Evolutionary conservation across 92 coral and sea anemone genomes (phyloP), one percentile per base, ranked within the genome.

Genomic region (Anthopleura xanthogrammica): DNA sequence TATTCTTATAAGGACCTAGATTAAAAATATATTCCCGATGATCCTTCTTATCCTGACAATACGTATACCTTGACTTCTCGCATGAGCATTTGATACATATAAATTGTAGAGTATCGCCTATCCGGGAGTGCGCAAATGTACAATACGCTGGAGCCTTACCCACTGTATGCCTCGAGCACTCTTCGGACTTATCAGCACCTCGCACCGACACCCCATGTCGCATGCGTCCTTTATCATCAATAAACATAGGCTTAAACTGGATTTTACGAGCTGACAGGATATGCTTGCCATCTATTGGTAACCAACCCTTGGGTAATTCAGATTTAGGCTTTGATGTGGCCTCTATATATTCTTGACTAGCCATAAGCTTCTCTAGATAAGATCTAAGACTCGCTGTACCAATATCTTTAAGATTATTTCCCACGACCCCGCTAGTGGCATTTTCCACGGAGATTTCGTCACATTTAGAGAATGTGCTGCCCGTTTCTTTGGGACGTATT

Each of bases 131-230:
- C 7, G 99, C 99, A 72, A 97, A 97, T 9, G 98, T 89, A 76
- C 99, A 97, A 12, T 90, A 94, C 0, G 95, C 95, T 0, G 99
- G 99, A 3, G 99, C 98, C 72, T 97, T 97, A 2, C 98, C 98
- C 41, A 82, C 92, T 0, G 94, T 93, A 50, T 97, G 99, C 43
- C 90, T 87, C 78, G 91, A 94, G 64, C 99, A 97, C 82, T 97
- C 99, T 83, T 90, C 95, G 4, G 99, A 97, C 84, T 97, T 97
- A 88, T 94, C 97, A 2, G 99, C 97, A 60, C 99, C 99, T 64
- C 97, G 92, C 76, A 97, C 99, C 7, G 93, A 92, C 68, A 92
- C 93, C 50, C 99, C 99, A 68, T 97, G 99, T 36, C 99, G 93
- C 93, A 97, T 89, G 48, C 98, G 92, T 41, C 98, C 98, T 77